These are phyloP conservation scores for Gulo gulo DNA, from an alignment of 2,113 vertebrate genomes.

Conservation along the genomic window DNA sequence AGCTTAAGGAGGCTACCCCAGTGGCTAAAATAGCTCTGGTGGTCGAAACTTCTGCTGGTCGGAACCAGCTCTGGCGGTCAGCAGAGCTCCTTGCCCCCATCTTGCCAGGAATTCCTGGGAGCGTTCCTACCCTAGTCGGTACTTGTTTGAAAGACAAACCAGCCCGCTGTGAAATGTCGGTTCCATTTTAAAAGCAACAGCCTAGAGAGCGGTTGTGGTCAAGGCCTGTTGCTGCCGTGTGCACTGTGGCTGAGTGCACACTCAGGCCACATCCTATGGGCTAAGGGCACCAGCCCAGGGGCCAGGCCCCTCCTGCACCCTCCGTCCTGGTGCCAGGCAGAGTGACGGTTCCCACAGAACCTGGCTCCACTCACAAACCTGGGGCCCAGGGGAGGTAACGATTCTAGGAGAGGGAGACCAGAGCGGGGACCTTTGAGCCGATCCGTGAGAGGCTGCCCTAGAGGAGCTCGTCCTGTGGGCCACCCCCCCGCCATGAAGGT, in stretches of 20 bases:
- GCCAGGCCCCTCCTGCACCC: conserved; percentile 8
- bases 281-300: background rate
- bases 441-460: fast-evolving
- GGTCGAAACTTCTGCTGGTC: background rate
- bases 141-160: background rate
- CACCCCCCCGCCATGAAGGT: background rate
- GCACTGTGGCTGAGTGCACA: background rate
- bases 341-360: background rate
- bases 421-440: too few relatives aligned
- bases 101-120: background rate
- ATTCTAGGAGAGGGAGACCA: background rate
- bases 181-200: background rate
- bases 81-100: fast-evolving
- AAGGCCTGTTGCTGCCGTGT: background rate
- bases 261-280: conserved; percentile 29
- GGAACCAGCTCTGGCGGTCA: background rate
- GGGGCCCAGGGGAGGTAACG: background rate
- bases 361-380: background rate
- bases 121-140: fast-evolving
- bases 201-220: conserved; percentile 64
- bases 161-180: background rate
- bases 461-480: background rate
- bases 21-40: too few relatives aligned
- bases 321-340: background rate
- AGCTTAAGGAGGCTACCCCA: background rate